A percentile compares a stretch with the other conserved stretches of the same genome.
Conservation (phyloP, 1,140 invertebrate species). For the Trachymyrmex septentrionalis region DNA sequence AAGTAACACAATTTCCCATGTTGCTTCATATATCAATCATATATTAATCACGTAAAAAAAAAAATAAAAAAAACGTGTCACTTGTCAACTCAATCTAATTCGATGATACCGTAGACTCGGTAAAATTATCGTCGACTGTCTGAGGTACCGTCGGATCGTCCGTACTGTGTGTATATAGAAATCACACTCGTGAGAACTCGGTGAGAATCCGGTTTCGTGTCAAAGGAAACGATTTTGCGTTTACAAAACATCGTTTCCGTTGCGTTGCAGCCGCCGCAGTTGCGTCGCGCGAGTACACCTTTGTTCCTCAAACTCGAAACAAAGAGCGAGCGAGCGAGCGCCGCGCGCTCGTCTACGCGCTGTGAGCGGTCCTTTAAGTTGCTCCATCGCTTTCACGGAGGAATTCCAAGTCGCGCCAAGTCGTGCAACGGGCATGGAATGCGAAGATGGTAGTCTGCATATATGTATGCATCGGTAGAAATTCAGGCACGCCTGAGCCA, state of each 20-base stretch:
- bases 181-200: conserved; percentile 47
- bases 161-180: background rate
- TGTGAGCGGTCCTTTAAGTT: conserved; percentile 65
- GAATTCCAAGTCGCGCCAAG: conserved; percentile 68
- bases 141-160: background rate
- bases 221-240: conserved; percentile 65
- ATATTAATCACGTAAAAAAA: background rate
- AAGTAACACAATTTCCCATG: background rate
- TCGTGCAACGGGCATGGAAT: conserved; percentile 76
- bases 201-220: conserved; percentile 59
- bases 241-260: conserved; percentile 72
- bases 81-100: too few species aligned
- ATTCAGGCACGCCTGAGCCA: conserved; percentile 59
- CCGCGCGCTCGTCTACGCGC: background rate
- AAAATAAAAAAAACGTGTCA: too few species aligned
- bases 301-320: conserved; percentile 38
- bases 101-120: too few species aligned
- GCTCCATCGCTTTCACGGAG: conserved; percentile 62
- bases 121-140: background rate
- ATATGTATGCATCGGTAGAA: conserved; percentile 66
- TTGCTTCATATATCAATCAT: background rate
- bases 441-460: conserved; percentile 67
- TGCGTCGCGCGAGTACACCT: background rate
- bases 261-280: conserved; percentile 1
- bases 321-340: conserved; percentile 33